These are phyloP conservation scores for Microtus montanus DNA, from an alignment of 2,113 vertebrate species.

Conservation along the genomic window DNA sequence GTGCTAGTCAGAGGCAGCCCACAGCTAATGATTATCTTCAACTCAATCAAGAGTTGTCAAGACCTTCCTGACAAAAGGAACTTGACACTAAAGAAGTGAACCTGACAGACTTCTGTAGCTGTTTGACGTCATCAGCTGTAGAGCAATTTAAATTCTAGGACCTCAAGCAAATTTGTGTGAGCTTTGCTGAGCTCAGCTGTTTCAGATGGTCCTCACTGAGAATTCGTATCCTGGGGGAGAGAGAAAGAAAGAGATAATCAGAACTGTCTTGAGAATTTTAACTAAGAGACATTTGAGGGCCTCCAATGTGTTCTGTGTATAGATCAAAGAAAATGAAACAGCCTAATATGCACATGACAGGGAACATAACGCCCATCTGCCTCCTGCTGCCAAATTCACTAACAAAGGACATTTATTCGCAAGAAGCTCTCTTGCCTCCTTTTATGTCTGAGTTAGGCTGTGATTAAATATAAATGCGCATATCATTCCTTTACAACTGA, in stretches of 20 bases:
- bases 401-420: background rate
- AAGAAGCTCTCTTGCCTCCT: background rate
- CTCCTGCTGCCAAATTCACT: background rate
- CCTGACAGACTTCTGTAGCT: constrained; percentile 28
- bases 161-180: constrained; percentile 37
- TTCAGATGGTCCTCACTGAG: constrained; percentile 1
- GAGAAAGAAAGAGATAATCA: background rate
- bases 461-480: background rate
- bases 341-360: background rate
- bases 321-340: constrained; percentile 22
- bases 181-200: background rate
- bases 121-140: constrained; percentile 43
- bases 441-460: background rate
- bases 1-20: constrained; percentile 1
- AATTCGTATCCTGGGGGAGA: background rate
- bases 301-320: background rate
- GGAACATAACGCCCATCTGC: background rate
- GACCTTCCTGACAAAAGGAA: background rate
- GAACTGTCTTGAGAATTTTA: background rate
- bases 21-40: background rate
- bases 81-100: constrained; percentile 42
- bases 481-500: constrained; percentile 24
- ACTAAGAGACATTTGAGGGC: background rate
- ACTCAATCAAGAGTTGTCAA: background rate
- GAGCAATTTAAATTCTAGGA: constrained; percentile 45